phyloP scores from a whole-genome alignment of 2,888 invertebrate species.

The Drosophila robusta region DNA sequence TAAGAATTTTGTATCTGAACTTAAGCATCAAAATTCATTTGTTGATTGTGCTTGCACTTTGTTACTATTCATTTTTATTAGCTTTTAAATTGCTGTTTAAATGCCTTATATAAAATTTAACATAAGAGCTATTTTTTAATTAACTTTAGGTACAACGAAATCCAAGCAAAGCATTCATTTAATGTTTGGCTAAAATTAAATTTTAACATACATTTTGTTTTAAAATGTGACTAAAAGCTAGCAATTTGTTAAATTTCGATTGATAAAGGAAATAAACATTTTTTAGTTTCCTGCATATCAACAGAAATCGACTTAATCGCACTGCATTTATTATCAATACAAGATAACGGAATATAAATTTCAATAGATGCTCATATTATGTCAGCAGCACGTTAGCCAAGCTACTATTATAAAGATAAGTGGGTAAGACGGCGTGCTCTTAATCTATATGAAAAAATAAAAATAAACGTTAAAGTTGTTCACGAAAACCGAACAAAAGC shows the following conservation, averaged over 20 bases:
- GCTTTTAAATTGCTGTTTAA: background rate
- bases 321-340: constrained; percentile 1
- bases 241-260: too few relatives aligned
- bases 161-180: too few relatives aligned
- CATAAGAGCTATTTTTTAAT: background rate
- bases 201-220: background rate
- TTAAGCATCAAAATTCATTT: too few relatives aligned
- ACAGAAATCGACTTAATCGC: background rate
- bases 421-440: constrained; percentile 11
- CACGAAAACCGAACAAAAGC: constrained; percentile 13
- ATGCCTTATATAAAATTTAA: background rate
- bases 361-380: constrained; percentile 24
- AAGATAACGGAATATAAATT: constrained; percentile 13
- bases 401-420: constrained; percentile 8
- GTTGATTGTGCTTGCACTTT: too few relatives aligned
- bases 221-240: background rate
- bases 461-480: constrained; percentile 17
- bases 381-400: constrained; percentile 38
- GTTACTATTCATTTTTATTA: background rate
- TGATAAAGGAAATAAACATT: too few relatives aligned
- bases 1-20: too few relatives aligned
- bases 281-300: too few relatives aligned
- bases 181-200: too few relatives aligned
- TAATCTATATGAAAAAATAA: constrained; percentile 11
- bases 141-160: background rate